Evolutionary conservation across 1,140 invertebrate genomes (phyloP).

Genomic region (Trialeurodes vaporariorum): DNA sequence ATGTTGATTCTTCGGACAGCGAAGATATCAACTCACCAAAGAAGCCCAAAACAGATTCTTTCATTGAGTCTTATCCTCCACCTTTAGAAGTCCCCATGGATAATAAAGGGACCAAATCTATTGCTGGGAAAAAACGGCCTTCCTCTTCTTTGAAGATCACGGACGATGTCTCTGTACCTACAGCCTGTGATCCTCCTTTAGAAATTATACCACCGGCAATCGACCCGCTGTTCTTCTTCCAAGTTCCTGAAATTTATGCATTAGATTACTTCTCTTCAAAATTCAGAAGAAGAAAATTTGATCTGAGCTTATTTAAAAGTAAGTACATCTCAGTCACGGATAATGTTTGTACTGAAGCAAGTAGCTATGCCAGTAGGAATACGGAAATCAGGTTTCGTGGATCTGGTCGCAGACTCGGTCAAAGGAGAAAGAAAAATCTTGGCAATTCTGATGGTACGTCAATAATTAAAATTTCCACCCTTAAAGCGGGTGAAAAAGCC

Average conservation of each 20-base stretch:
- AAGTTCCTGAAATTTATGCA: not conserved
- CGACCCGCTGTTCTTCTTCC: not conserved
- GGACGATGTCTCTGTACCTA: too few relatives aligned
- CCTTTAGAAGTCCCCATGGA: not conserved
- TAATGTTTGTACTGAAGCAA: not conserved
- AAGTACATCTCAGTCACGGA: not conserved
- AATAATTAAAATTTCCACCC: too few relatives aligned
- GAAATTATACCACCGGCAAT: not conserved
- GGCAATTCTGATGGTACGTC: too few relatives aligned
- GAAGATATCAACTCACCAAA: not conserved
- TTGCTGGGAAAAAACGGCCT: not conserved
- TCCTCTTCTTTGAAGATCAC: too few relatives aligned
- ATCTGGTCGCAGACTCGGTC: not conserved
- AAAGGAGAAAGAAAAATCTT: not conserved
- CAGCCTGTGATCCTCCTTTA: not conserved
- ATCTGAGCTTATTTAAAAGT: not conserved
- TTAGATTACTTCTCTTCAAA: not conserved
- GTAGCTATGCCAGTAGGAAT: not conserved
- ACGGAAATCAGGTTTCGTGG: not conserved
- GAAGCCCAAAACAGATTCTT: not conserved
- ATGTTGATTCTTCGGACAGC: not conserved
- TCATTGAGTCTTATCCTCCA: not conserved
- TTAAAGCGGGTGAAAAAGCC: too few relatives aligned
- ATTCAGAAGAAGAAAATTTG: not conserved
- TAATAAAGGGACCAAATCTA: not conserved